phyloP scores from a whole-genome alignment of 2,113 vertebrate species.

The Lophochroa leadbeateri region DNA sequence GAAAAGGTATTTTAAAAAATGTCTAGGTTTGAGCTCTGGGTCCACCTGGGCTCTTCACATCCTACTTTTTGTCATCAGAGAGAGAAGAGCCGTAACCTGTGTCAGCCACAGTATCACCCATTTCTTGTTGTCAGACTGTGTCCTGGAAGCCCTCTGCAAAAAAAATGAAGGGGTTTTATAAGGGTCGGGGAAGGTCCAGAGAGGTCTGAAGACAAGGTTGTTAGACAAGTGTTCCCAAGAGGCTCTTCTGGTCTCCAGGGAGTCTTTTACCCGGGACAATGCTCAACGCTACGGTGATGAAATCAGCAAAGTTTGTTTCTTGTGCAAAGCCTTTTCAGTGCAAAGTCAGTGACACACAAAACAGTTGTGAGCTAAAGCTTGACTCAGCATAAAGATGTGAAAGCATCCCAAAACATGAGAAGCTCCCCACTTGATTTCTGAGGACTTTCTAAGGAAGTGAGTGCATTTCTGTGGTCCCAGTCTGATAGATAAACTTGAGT shows the following conservation, averaged over 20 bases:
- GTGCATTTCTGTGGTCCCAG: neutral
- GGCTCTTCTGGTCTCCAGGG: neutral
- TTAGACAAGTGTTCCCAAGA: neutral
- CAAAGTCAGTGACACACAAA: neutral
- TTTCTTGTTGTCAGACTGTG: neutral
- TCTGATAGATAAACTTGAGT: neutral
- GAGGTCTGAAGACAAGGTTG: neutral
- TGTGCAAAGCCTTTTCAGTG: neutral
- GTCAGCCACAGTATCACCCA: accelerated
- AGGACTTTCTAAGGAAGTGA: neutral
- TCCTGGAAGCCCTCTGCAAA: neutral
- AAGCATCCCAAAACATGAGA: neutral
- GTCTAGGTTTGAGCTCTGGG: neutral
- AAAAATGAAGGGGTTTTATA: neutral
- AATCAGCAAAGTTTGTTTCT: neutral
- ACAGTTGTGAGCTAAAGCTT: neutral
- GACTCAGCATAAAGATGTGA: neutral
- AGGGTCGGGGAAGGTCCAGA: neutral
- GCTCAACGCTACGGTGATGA: neutral
- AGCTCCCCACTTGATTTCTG: neutral
- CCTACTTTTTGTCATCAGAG: neutral
- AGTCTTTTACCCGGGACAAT: neutral
- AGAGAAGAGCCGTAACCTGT: neutral
- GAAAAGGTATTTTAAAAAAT: neutral
- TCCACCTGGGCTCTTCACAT: neutral